Evolutionary conservation across 2,888 invertebrate genomes (phyloP).

Genomic region (Polymixis lichenea): DNA sequence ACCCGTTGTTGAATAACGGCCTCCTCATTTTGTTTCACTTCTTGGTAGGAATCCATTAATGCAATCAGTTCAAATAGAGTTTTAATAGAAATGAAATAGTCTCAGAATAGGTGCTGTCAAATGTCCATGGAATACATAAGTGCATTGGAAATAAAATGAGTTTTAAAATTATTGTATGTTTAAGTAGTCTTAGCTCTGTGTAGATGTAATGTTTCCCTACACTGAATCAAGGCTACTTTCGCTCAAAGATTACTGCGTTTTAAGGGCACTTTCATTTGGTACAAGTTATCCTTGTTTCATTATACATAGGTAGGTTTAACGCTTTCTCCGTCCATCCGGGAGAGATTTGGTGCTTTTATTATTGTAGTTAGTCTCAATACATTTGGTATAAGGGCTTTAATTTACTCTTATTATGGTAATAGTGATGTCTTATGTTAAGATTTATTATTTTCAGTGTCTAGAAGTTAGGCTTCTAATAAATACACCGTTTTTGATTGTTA

Average conservation of each 20-base stretch:
- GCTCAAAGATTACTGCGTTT: slow-evolving; percentile 67
- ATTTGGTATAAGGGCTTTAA: neutral
- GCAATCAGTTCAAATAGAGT: neutral
- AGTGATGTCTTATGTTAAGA: neutral
- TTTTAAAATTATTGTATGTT: slow-evolving; percentile 1
- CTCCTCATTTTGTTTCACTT: neutral
- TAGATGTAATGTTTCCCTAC: slow-evolving; percentile 72
- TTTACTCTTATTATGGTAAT: neutral
- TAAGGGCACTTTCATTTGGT: slow-evolving; percentile 78
- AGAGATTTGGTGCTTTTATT: slow-evolving; percentile 51
- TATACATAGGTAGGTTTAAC: slow-evolving; percentile 33
- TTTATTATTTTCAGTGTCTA: neutral
- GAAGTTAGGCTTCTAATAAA: too few relatives aligned
- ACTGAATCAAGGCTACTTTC: slow-evolving; percentile 76
- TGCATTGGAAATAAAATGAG: neutral
- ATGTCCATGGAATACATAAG: neutral
- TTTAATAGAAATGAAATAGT: too few relatives aligned
- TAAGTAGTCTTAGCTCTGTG: slow-evolving; percentile 44
- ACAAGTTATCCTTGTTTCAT: slow-evolving; percentile 63
- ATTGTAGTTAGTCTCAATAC: neutral
- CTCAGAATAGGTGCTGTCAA: neutral
- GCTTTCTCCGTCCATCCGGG: slow-evolving; percentile 63
- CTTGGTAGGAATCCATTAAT: neutral
- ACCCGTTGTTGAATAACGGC: too few relatives aligned
- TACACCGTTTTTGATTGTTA: neutral